These are phyloP conservation scores for Riptortus pedestris DNA, from an alignment of 1,140 invertebrate species.

Conservation along the genomic window DNA sequence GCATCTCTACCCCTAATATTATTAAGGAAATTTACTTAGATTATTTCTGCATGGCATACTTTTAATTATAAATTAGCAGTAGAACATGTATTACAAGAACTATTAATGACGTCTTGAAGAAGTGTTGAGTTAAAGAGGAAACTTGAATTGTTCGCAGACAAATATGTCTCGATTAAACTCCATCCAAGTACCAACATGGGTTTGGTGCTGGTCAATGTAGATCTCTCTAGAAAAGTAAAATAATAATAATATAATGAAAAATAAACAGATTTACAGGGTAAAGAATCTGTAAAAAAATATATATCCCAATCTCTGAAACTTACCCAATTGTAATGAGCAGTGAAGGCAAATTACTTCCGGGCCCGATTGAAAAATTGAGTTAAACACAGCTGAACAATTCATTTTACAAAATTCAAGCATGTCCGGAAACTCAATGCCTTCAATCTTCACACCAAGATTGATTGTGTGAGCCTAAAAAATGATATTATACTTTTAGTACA, in stretches of 20 bases:
- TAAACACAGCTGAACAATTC: neutral
- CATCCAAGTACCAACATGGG: slow-evolving; percentile 42
- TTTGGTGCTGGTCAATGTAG: slow-evolving; percentile 47
- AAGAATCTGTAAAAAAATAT: neutral
- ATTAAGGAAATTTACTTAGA: too few relatives aligned
- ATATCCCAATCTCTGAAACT: neutral
- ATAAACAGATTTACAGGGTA: neutral
- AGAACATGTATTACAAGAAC: neutral
- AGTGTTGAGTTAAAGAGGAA: neutral
- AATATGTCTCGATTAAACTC: slow-evolving; percentile 37
- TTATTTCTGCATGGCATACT: too few relatives aligned
- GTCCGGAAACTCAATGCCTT: slow-evolving; percentile 15
- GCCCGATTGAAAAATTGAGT: slow-evolving; percentile 7
- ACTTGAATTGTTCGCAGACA: slow-evolving; percentile 7
- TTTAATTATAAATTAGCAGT: too few relatives aligned
- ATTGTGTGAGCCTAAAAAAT: slow-evolving; percentile 16
- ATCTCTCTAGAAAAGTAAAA: slow-evolving; percentile 36
- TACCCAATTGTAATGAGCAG: slow-evolving; percentile 20
- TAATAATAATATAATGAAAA: neutral
- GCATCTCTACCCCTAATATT: too few relatives aligned
- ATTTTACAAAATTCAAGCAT: slow-evolving; percentile 16
- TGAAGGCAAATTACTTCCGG: slow-evolving; percentile 9
- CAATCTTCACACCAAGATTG: slow-evolving; percentile 8
- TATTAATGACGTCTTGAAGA: neutral
- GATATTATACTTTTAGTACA: too few relatives aligned